phyloP scores from a whole-genome alignment of 2,888 invertebrate genomes.

The Serrognathus titanus region DNA sequence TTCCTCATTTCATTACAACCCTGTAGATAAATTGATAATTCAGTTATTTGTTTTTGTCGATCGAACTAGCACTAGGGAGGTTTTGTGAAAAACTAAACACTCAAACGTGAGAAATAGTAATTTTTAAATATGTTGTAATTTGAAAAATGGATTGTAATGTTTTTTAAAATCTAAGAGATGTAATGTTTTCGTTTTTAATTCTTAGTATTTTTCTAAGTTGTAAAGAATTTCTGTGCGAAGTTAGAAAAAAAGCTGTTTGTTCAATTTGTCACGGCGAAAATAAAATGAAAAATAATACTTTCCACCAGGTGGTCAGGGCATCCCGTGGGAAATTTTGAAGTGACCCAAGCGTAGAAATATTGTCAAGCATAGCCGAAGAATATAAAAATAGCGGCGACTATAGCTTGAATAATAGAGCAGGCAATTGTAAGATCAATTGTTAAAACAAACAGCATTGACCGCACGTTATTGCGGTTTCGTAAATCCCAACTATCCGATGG shows the following conservation, averaged over 20 bases:
- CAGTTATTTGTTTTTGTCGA: too few species aligned
- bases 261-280: constrained; percentile 21
- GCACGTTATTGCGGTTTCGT: constrained; percentile 37
- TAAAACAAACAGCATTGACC: constrained; percentile 40
- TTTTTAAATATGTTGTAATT: too few species aligned
- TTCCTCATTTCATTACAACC: too few species aligned
- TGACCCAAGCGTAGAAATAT: constrained; percentile 36
- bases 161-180: too few species aligned
- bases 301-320: constrained; percentile 34
- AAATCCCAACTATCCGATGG: constrained; percentile 42
- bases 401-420: constrained; percentile 38
- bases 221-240: constrained; percentile 13
- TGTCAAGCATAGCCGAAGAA: constrained; percentile 35
- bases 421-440: constrained; percentile 40
- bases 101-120: too few species aligned
- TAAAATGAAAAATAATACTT: constrained; percentile 35
- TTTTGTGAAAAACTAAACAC: too few species aligned
- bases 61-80: too few species aligned
- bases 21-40: too few species aligned
- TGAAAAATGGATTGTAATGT: too few species aligned
- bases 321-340: constrained; percentile 35
- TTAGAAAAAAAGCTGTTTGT: constrained; percentile 10
- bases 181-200: too few species aligned
- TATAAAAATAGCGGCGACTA: constrained; percentile 33
- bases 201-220: too few species aligned